Evolutionary conservation across 1,140 invertebrate genomes (phyloP), one percentile per base, ranked within the genome.

Genomic region (Penaeus chinensis): DNA sequence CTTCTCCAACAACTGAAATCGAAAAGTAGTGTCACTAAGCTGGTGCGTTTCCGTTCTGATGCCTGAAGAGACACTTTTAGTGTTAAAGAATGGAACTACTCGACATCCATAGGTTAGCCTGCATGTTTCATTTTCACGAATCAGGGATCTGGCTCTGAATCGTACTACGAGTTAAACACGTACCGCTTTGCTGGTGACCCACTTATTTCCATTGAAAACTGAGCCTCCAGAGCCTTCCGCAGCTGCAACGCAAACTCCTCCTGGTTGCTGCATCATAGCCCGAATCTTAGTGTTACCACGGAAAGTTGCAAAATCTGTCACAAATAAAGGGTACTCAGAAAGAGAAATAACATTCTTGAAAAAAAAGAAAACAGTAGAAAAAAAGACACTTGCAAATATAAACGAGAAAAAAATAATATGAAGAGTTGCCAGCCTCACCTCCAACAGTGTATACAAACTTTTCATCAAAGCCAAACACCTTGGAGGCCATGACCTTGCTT

Each of bases 191-290:
- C 24, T 82, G 61, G 85, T 47, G 18, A 82, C 60, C 85, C 85
- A 87, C 54, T 82, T 87, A 47, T 87, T 87, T 24, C 76, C 69
- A 42, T 65, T 87, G 37, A 82, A 87, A 20, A 87, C 69, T 3
- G 80, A 76, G 11, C 79, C 80, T 42, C 80, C 85, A 2, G 80
- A 82, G 24, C 54, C 60, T 62, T 82, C 66, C 4, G 85, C 85
- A 18, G 85, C 85, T 71, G 24, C 16, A 18, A 87, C 32, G 63
- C 85, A 87, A 0, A 69, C 74, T 18, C 71, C 85, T 5, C 63
- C 80, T 47, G 85, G 85, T 22, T 77, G 78, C 19, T 87, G 85
- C 20, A 87, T 60, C 32, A 65, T 60, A 8, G 65, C 24, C 19
- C 85, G 78, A 11, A 87, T n/a, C 27, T 87, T 87, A 13, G 62